Evolutionary conservation across 1,140 invertebrate genomes (phyloP).

Genomic region (Brachionus koreanus): DNA sequence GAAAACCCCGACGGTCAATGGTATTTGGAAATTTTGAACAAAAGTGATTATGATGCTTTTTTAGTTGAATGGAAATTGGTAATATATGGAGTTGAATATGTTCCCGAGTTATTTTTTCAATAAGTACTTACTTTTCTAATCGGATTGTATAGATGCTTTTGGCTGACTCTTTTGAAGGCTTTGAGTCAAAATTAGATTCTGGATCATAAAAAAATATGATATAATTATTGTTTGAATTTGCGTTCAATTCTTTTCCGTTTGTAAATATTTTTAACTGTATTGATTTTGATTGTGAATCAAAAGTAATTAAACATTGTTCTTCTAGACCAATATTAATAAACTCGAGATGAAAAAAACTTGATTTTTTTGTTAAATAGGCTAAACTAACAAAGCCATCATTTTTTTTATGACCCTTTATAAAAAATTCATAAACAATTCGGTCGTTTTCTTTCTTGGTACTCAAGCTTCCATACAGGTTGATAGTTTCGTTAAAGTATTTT

Average conservation of each 20-base stretch:
- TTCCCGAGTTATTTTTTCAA: background rate
- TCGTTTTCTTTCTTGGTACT: background rate
- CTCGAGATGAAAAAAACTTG: background rate
- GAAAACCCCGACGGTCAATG: conserved; percentile 72
- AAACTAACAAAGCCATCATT: background rate
- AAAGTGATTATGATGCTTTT: background rate
- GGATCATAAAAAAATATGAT: conserved; percentile 5
- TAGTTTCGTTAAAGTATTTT: background rate
- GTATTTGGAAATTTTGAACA: conserved; percentile 68
- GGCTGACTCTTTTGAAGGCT: background rate
- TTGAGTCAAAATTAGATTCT: background rate
- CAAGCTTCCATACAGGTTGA: background rate
- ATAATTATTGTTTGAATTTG: background rate
- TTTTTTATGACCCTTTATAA: background rate
- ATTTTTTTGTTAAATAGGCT: background rate
- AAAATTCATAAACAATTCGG: background rate
- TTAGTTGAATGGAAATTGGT: background rate
- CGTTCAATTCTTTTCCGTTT: background rate
- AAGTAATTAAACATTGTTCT: background rate
- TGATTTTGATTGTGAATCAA: background rate
- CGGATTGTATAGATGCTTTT: background rate
- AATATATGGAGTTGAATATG: background rate
- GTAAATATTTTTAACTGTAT: background rate
- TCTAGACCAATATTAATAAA: background rate
- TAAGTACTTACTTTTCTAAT: background rate